Evolutionary conservation across 2,888 invertebrate genomes (phyloP), one percentile per base, ranked within the genome.

Genomic region (Acrobasis suavella): DNA sequence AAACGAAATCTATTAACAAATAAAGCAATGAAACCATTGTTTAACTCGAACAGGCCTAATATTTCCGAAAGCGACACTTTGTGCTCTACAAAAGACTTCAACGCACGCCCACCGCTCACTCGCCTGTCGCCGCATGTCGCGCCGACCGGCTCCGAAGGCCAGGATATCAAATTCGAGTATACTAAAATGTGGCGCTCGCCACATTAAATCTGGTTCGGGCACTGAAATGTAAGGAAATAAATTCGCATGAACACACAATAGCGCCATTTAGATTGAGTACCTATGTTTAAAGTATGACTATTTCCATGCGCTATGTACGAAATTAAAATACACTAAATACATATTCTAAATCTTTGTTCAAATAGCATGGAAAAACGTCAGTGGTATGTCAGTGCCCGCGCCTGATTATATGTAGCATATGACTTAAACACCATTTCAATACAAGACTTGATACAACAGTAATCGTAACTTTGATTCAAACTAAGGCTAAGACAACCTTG

Each of bases 21-120:
- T 14, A 12, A 10, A 14, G 14, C 5, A 14, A n/a, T 46, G 5
- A 46, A 46, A 46, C n/a, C 46, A 32, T 46, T 46, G 14, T 14
- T 2, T 46, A 46, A 46, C n/a, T 14, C 46, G 46, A 14, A 3
- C 46, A 6, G 1, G 7, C 14, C n/a, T n/a, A 46, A 46, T 39
- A 38, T 37, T 56, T 38, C 10, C 8, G 17, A 15, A 14, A 7
- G 49, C n/a, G 65, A 62, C 66, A 52, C 52, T 58, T 60, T 10
- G n/a, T 72, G 72, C 77, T 69, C 71, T 83, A 79, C 71, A 85
- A 87, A 89, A 88, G 88, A 89, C 83, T 77, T 87, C 85, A 87
- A 89, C 88, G 88, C 83, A 76, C 82, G 74, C 76, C 74, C 74
- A 75, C 74, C 37, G 58, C 49, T 63, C 12, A 50, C 32, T 61